A percentile compares a stretch with the other conserved stretches of the same genome.
phyloP scores from a whole-genome alignment of 2,113 vertebrate species.

The Dipodomys stephensi region DNA sequence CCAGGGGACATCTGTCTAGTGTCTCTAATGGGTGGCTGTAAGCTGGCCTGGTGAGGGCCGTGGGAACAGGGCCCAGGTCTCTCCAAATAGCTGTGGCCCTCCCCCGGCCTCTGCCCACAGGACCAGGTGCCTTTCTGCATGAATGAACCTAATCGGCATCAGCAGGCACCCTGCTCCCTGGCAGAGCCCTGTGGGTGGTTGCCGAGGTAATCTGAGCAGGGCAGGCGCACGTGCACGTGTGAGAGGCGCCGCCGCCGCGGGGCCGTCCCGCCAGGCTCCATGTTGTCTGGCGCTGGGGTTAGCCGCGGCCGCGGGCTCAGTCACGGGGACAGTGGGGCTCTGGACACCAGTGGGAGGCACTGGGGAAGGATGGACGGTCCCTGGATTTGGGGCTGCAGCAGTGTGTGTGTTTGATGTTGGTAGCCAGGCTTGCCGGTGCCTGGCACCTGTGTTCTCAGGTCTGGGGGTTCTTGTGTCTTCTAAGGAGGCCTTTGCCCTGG shows the following conservation, averaged over 20 bases:
- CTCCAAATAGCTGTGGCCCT: not conserved
- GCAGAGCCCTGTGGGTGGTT: no score
- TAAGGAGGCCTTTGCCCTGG: accelerated
- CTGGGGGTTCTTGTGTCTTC: not conserved
- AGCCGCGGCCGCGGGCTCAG: not conserved
- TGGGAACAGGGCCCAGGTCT: no score
- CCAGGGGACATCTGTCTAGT: not conserved
- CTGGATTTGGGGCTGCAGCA: no score
- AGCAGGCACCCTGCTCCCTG: no score
- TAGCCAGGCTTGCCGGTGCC: not conserved
- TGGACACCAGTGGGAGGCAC: not conserved
- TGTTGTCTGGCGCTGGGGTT: not conserved
- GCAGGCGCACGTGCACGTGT: not conserved
- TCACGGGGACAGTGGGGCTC: not conserved
- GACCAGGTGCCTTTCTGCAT: not conserved
- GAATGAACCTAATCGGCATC: not conserved
- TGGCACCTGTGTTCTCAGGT: no score
- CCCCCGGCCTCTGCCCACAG: not conserved
- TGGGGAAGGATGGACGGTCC: not conserved
- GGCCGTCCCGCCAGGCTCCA: not conserved
- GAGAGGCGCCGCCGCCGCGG: no score
- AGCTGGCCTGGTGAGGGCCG: not conserved
- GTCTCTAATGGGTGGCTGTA: not conserved
- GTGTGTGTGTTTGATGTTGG: not conserved
- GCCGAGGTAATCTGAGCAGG: not conserved